Base-by-base conservation (phyloP, 2,113 vertebrate species). In the Girardinichthys multiradiatus region DNA sequence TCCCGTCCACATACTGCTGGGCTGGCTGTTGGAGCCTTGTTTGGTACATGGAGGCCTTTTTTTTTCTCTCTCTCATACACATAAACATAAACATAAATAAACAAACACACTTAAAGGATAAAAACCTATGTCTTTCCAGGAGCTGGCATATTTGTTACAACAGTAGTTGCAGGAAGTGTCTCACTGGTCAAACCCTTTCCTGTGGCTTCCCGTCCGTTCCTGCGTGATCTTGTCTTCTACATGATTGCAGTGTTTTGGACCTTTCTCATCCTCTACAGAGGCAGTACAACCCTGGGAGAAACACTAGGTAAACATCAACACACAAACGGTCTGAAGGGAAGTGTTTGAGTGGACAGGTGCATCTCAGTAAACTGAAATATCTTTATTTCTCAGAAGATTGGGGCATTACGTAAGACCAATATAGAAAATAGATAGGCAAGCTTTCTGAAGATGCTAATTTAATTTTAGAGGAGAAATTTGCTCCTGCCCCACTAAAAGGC, bases 111-210 rank as follows among this genome's bases (percentile, higher is more conserved):
- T 15, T 15, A 11, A 30, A 35, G 29, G 13, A 8, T 51, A 19
- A 30, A 35, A 69, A 1, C 5, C 30, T 77, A 30, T 77, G 19
- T 13, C 17, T n/a, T 33, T 37, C 17, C 90, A 99, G 97, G 98
- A 0, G 98, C 98, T 0, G 97, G 98, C 0, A 94, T 99, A 82
- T 97, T 98, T n/a, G 97, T 99, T 15, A 99, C 98, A 74, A 98
- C 97, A 0, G 94, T 97, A 8, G 96, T 99, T 62, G 97, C 97
- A 0, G 98, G 98, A 0, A 94, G 96, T 39, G 95, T 99, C 0
- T 90, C 97, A 4, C 86, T 98, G 70, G 92, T 97, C 61, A 96
- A 94, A 57, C 97, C 97, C 39, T 99, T 99, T 84, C 80, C 85
- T 0, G 94, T 96, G 0, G 96, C 98, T 37, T 98, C 98, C n/a